Conservation (phyloP, 2,113 vertebrate species). For the Heptranchias perlo region DNA sequence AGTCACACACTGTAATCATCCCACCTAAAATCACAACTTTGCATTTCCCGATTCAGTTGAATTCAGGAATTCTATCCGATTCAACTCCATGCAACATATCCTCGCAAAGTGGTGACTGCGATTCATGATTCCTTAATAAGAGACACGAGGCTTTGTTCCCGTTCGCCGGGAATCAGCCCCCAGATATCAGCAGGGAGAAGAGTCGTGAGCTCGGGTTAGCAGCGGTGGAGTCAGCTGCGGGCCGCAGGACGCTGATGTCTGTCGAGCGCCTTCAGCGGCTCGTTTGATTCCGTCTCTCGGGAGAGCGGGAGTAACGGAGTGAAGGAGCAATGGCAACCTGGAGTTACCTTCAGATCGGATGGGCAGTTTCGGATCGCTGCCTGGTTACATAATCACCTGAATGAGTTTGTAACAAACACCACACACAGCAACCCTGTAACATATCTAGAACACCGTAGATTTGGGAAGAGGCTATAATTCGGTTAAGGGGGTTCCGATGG, state of each 20-base stretch:
- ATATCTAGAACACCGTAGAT: neutral
- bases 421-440: neutral
- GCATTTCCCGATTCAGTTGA: neutral
- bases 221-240: too few relatives aligned
- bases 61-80: neutral
- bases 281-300: neutral
- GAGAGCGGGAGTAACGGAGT: neutral
- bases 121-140: neutral
- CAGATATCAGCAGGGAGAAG: neutral
- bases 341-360: neutral
- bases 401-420: too few relatives aligned
- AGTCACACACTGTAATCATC: neutral
- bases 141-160: neutral
- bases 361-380: neutral
- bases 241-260: too few relatives aligned
- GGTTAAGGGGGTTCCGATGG: neutral
- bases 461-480: neutral
- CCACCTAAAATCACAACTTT: neutral
- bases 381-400: neutral
- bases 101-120: too few relatives aligned
- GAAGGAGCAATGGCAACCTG: neutral
- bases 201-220: neutral
- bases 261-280: too few relatives aligned
- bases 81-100: neutral
- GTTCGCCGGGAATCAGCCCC: neutral